Evolutionary conservation across 2,797 vertebrate species (phyloP).

Genomic region (Cyclura pinguis): DNA sequence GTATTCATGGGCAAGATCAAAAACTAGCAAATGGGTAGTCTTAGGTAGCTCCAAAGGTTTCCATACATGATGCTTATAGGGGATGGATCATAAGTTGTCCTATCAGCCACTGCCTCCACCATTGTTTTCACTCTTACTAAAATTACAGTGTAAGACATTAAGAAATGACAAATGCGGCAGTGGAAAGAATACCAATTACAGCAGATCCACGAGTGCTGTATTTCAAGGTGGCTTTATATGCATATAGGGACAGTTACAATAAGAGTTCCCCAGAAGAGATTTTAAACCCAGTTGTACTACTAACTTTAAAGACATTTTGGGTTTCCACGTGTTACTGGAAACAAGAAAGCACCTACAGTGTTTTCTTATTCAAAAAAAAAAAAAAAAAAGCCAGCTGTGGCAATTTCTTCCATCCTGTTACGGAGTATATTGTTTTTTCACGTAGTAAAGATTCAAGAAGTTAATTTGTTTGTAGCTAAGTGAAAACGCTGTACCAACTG

Average conservation of each 20-base stretch:
- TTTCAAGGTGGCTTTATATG: conserved; percentile 5
- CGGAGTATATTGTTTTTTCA: not conserved
- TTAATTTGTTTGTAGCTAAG: not conserved
- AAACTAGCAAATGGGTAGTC: not conserved
- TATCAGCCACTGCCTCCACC: conserved; percentile 6
- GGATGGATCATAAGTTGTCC: not conserved
- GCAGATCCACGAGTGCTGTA: not conserved
- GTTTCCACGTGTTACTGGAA: not conserved
- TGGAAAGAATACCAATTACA: not conserved
- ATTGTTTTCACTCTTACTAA: conserved; percentile 5
- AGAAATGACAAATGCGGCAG: not conserved
- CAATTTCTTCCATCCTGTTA: not conserved
- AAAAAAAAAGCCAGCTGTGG: not conserved
- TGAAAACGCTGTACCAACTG: not conserved
- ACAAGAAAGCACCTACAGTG: not conserved
- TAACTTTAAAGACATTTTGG: not conserved
- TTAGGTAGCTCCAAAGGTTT: conserved; percentile 7
- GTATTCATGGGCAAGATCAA: conserved; percentile 16
- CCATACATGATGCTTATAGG: conserved; percentile 3
- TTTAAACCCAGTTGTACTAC: not conserved
- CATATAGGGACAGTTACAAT: not conserved
- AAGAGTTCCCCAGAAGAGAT: not conserved
- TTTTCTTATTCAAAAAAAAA: not conserved
- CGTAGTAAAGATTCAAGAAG: not conserved
- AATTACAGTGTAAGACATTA: not conserved